Evolutionary conservation across 1,140 invertebrate genomes (phyloP).

Genomic region (Holcopasites calliopsidis): DNA sequence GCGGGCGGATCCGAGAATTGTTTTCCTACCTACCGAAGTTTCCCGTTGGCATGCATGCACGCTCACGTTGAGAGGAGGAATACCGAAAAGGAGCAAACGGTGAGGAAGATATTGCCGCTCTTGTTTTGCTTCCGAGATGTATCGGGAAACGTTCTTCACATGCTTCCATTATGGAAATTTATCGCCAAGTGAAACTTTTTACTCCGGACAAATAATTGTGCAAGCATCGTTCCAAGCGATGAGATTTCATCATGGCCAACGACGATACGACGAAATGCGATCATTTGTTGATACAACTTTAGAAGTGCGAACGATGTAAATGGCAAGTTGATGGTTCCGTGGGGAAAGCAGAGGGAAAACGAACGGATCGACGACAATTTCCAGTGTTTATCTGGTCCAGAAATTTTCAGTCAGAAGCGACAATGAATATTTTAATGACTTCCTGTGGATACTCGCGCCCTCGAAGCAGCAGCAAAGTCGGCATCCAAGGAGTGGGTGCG

Average conservation of each 20-base stretch:
- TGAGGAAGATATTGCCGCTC: constrained; percentile 14
- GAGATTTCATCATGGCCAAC: too few relatives aligned
- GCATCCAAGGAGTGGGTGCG: constrained; percentile 7
- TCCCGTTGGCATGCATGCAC: constrained; percentile 44
- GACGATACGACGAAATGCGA: too few relatives aligned
- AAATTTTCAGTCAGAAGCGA: constrained; percentile 52
- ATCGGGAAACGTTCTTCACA: not conserved
- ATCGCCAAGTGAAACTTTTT: not conserved
- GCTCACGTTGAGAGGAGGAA: not conserved
- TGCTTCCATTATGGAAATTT: too few relatives aligned
- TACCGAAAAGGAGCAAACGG: constrained; percentile 29
- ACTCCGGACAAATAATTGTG: not conserved
- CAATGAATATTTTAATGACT: constrained; percentile 66
- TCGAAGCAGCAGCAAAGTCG: constrained; percentile 53
- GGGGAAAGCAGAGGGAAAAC: not conserved
- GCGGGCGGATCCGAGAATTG: constrained; percentile 32
- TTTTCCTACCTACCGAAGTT: constrained; percentile 52
- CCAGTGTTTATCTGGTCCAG: constrained; percentile 54
- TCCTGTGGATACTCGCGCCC: constrained; percentile 58
- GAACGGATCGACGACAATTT: constrained; percentile 30
- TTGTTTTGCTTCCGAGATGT: not conserved
- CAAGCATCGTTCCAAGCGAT: too few relatives aligned
- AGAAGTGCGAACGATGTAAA: not conserved
- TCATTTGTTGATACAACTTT: too few relatives aligned
- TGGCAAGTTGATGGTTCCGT: not conserved